These are phyloP conservation scores for Pelmatolapia mariae DNA, from an alignment of 2,113 vertebrate genomes.

Conservation along the genomic window DNA sequence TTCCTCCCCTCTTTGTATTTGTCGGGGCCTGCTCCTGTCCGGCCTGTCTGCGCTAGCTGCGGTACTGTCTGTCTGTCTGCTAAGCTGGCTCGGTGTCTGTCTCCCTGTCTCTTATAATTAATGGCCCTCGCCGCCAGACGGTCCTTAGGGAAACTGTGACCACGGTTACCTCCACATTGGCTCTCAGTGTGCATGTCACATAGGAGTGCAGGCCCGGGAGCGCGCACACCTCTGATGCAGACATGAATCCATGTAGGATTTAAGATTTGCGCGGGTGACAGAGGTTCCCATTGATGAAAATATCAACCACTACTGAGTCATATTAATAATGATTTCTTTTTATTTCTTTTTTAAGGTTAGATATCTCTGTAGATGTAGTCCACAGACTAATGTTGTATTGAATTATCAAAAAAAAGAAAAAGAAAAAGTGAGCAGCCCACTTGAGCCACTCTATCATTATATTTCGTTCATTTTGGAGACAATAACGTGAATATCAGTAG, in stretches of 20 bases:
- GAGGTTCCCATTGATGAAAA: not conserved
- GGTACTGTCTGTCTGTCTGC: constrained; percentile 41
- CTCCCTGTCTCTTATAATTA: constrained; percentile 60
- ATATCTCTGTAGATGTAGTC: not conserved
- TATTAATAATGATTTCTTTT: not conserved
- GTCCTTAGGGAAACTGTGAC: constrained; percentile 49
- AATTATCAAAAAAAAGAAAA: not conserved
- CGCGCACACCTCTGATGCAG: not conserved
- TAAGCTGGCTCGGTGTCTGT: constrained; percentile 41
- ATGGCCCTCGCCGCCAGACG: constrained; percentile 55
- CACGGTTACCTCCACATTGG: constrained; percentile 43
- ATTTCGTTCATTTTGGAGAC: not conserved
- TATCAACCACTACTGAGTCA: not conserved
- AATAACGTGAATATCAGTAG: not conserved
- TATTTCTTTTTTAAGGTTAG: not conserved
- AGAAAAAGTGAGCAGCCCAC: not conserved
- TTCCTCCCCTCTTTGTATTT: constrained; percentile 66
- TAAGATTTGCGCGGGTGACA: not conserved
- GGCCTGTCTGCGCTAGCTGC: constrained; percentile 63
- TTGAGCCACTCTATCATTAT: not conserved
- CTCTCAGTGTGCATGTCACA: constrained; percentile 41
- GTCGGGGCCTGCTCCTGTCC: constrained; percentile 51
- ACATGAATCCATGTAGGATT: not conserved
- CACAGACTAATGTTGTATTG: not conserved
- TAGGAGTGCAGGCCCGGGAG: not conserved